Evolutionary conservation across 2,113 vertebrate genomes (phyloP), one percentile per base, ranked within the genome.

Genomic region (Hemiprocne comata): DNA sequence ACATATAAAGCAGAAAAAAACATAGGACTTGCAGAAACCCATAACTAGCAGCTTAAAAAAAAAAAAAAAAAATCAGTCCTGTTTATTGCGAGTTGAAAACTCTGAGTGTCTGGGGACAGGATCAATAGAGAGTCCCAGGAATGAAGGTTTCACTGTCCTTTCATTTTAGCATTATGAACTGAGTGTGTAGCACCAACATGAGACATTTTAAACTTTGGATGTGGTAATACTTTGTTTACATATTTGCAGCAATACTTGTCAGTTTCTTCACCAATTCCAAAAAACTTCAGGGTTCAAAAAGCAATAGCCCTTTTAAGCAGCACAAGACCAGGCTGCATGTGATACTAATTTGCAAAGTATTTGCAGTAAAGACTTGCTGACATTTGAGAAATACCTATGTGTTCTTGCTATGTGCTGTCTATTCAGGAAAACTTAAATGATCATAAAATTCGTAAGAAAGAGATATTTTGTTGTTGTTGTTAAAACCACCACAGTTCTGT

Each of bases 291-390:
- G 66, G 76, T 86, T 95, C 71, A 46, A 48, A 82, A 73, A 83
- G 17, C 33, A n/a, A 74, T 85, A 88, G 74, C 40, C 40, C 78
- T 96, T 97, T 95, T 74, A 87, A 87, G 55, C 69, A 69, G 17
- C 25, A 2, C 25, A 46, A 92, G 93, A 34, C 55, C 85, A 38
- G 79, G 61, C 53, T 91, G 73, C 78, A 72, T 86, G 71, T 93
- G 67, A 86, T 88, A 51, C 72, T 92, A 86, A 85, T 94, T 90
- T 96, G 64, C 44, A 44, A 85, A 93, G 36, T 85, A 70, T 96
- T 91, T 87, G 40, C 60, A 76, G 62, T 75, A 83, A 86, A 73
- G 89, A 96, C 84, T 96, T 95, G 93, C 91, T 98, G 94, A 97
- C 15, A 13, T 93, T 91, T 85, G 69, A 81, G 57, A 96, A 94